Percentiles rank a stretch among this genome's conserved stretches.
Evolutionary conservation across 1,140 invertebrate genomes (phyloP).

Genomic region (Belonocnema kinseyi): DNA sequence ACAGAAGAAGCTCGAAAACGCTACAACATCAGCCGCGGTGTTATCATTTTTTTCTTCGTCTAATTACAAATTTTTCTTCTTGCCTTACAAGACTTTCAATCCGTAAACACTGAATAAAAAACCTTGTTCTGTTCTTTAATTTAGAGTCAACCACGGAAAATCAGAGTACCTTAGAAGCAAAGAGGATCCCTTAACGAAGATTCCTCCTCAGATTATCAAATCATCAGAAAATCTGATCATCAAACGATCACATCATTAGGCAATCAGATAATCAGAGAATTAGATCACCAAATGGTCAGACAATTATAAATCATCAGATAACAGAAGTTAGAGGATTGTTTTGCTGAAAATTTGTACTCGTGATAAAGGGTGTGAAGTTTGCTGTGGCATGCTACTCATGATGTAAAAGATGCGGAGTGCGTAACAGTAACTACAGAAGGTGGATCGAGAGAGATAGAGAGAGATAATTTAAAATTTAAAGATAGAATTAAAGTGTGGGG

Average conservation of each 20-base stretch:
- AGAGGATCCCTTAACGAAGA: not conserved
- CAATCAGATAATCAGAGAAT: not conserved
- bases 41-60: constrained; percentile 19
- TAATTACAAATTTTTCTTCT: not conserved
- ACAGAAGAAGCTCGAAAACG: constrained; percentile 80
- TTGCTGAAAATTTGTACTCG: no score
- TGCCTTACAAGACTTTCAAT: no score
- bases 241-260: not conserved
- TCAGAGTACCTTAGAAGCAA: not conserved
- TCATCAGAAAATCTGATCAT: not conserved
- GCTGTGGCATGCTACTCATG: constrained; percentile 65
- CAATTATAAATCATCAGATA: not conserved
- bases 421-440: constrained; percentile 22
- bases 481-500: constrained; percentile 6
- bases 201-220: not conserved
- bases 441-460: constrained; percentile 42
- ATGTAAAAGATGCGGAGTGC: constrained; percentile 41
- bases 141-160: not conserved
- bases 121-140: not conserved
- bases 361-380: constrained; percentile 65
- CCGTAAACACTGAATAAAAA: not conserved
- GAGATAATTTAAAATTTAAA: constrained; percentile 28
- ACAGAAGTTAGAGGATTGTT: not conserved
- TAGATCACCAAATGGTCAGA: not conserved
- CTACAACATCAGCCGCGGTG: constrained; percentile 75